Conservation (phyloP, 2,113 vertebrate genomes). For the Daboia siamensis region DNA sequence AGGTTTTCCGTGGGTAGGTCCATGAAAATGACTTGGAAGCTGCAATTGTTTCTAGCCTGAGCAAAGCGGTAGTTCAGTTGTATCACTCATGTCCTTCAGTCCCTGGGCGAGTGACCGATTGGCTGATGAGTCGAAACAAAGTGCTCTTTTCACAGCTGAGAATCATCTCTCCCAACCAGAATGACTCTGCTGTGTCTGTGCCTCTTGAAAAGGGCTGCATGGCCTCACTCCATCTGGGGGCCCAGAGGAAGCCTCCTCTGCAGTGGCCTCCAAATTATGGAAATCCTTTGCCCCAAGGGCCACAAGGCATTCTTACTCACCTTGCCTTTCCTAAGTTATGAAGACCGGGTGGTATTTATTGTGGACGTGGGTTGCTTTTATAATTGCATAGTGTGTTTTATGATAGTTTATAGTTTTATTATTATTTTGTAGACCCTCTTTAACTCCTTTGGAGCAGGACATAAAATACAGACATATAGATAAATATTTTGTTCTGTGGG, state of each 20-base stretch:
- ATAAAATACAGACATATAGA: not conserved
- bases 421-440: not conserved
- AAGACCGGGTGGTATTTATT: not conserved
- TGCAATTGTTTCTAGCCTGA: not conserved
- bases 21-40: not conserved
- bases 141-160: not conserved
- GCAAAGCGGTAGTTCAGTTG: not conserved
- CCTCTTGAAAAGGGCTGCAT: not conserved
- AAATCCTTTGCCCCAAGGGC: not conserved
- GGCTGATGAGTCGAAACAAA: not conserved
- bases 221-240: not conserved
- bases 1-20: not conserved
- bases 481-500: not conserved
- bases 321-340: not conserved
- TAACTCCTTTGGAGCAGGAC: not conserved
- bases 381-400: not conserved
- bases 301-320: not conserved
- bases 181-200: not conserved
- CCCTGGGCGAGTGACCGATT: not conserved
- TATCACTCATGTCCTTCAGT: not conserved
- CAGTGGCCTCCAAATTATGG: not conserved
- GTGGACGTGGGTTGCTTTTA: not conserved
- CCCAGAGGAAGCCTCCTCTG: not conserved
- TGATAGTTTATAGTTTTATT: not conserved
- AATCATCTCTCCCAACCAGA: not conserved